Evolutionary conservation across 2,113 vertebrate genomes (phyloP).

Genomic region (Seriola quinqueradiata): DNA sequence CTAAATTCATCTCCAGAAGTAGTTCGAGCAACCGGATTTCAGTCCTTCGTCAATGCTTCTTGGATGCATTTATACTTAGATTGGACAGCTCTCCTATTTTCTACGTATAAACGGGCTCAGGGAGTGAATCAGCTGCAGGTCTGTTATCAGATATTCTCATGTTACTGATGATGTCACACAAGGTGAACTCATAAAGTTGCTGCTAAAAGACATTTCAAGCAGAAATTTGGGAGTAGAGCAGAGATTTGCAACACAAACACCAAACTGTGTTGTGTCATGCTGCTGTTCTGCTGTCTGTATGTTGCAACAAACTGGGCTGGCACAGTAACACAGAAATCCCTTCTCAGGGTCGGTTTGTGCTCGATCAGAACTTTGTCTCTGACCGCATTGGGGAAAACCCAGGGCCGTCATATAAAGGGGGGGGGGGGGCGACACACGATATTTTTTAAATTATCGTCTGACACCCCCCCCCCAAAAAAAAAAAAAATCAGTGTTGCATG

Average conservation of each 20-base stretch:
- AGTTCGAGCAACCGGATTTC: background rate
- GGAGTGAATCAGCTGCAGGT: background rate
- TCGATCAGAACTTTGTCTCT: background rate
- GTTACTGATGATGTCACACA: background rate
- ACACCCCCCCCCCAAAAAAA: no score
- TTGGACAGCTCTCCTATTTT: background rate
- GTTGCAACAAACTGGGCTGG: no score
- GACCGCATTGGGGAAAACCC: background rate
- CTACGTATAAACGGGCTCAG: no score
- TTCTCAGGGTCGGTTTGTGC: background rate
- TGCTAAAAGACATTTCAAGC: background rate
- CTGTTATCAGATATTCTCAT: background rate
- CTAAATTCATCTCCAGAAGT: background rate
- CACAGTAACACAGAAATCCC: background rate
- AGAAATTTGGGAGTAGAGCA: no score
- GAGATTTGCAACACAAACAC: background rate
- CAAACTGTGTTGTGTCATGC: no score
- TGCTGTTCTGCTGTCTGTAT: no score
- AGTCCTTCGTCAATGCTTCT: background rate
- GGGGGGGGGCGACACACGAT: no score
- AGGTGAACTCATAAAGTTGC: background rate
- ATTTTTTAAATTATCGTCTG: no score
- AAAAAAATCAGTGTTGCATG: no score
- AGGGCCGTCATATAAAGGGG: no score
- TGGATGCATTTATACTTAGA: background rate